Evolutionary conservation across 1,140 invertebrate genomes (phyloP).

Genomic region (Megalonaias nervosa): DNA sequence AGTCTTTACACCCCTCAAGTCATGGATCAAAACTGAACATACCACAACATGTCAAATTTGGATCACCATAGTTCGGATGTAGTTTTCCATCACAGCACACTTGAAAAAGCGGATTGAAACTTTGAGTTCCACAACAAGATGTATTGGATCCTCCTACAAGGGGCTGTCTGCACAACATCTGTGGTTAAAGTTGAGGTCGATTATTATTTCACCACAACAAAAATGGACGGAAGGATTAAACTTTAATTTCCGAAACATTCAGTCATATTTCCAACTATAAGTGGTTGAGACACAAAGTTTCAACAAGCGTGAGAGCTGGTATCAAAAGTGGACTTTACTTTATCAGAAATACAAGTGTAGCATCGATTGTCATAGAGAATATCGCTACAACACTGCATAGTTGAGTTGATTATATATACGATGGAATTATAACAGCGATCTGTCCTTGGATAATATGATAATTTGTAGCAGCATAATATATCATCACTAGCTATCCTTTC

Average conservation of each 20-base stretch:
- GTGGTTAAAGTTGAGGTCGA: not conserved
- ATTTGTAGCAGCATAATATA: slow-evolving; percentile 8
- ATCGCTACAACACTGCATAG: slow-evolving; percentile 4
- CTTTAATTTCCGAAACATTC: slow-evolving; percentile 6
- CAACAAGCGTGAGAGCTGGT: slow-evolving; percentile 12
- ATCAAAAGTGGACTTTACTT: not conserved
- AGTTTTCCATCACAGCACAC: slow-evolving; percentile 16
- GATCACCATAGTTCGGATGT: too few relatives aligned
- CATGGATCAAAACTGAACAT: too few relatives aligned
- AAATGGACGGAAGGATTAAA: slow-evolving; percentile 6
- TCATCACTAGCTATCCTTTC: slow-evolving; percentile 3
- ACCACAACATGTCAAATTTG: too few relatives aligned
- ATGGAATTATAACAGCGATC: too few relatives aligned
- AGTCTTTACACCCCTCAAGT: too few relatives aligned
- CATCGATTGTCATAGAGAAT: not conserved
- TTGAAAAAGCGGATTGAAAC: slow-evolving; percentile 4
- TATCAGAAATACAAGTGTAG: not conserved
- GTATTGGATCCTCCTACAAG: not conserved
- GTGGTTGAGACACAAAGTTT: not conserved
- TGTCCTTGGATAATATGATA: not conserved
- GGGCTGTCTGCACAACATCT: not conserved
- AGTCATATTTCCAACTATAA: slow-evolving; percentile 13
- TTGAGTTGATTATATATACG: too few relatives aligned
- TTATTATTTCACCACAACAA: slow-evolving; percentile 13
- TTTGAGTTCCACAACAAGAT: slow-evolving; percentile 7